Conservation (phyloP, 2,888 invertebrate species). For the Fabriciana adippe region DNA sequence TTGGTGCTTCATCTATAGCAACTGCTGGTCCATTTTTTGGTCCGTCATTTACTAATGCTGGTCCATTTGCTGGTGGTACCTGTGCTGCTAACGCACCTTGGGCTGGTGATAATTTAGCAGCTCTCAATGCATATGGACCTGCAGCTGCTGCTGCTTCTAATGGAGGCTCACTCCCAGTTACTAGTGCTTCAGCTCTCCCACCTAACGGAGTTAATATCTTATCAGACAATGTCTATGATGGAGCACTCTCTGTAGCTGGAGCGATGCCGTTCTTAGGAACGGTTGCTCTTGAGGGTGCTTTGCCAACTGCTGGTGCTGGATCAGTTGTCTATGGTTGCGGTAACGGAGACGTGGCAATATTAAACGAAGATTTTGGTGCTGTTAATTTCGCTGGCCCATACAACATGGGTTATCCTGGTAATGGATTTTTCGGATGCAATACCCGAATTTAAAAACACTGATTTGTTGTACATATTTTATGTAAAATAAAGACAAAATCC, state of each 20-base stretch:
- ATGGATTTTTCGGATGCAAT: slow-evolving; percentile 2
- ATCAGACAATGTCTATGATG: slow-evolving; percentile 49
- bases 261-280: slow-evolving; percentile 46
- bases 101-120: neutral
- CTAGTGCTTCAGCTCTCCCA: slow-evolving; percentile 46
- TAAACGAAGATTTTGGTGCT: slow-evolving; percentile 37
- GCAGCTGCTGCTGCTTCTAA: slow-evolving; percentile 31
- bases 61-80: neutral
- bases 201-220: slow-evolving; percentile 42
- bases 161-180: slow-evolving; percentile 43
- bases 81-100: neutral
- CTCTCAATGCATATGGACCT: slow-evolving; percentile 6
- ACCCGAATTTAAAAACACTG: neutral
- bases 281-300: slow-evolving; percentile 43
- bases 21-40: neutral
- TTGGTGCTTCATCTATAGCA: too few relatives aligned
- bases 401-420: neutral
- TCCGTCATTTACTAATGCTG: neutral
- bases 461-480: slow-evolving; percentile 4
- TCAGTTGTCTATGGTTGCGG: slow-evolving; percentile 46
- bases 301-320: slow-evolving; percentile 46
- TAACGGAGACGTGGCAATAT: slow-evolving; percentile 40
- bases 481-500: slow-evolving; percentile 3
- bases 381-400: slow-evolving; percentile 29
- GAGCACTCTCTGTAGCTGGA: slow-evolving; percentile 43